Evolutionary conservation across 1,140 invertebrate species (phyloP).

Genomic region (Varroa destructor): DNA sequence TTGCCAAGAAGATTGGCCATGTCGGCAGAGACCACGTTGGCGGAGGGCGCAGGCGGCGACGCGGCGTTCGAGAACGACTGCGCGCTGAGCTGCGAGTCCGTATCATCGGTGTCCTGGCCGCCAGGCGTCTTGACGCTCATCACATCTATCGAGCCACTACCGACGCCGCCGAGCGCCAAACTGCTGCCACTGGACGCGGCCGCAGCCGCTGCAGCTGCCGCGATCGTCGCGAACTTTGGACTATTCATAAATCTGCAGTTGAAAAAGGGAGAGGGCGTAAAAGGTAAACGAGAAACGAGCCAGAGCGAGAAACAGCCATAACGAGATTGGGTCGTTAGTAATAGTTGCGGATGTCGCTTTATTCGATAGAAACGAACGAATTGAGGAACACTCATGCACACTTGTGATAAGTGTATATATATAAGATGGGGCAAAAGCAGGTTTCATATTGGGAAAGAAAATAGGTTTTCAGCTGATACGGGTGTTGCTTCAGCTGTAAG

Average conservation of each 20-base stretch:
- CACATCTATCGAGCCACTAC: background rate
- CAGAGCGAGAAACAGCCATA: no score
- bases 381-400: no score
- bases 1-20: background rate
- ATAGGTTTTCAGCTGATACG: no score
- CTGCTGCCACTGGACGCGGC: slow-evolving; percentile 14
- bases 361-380: no score
- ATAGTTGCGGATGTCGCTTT: no score
- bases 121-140: background rate
- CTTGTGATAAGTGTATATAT: no score
- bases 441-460: no score
- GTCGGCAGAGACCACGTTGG: slow-evolving; percentile 8
- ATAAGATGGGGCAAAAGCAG: no score
- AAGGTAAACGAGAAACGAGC: no score
- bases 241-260: slow-evolving; percentile 24
- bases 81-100: slow-evolving; percentile 23
- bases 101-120: slow-evolving; percentile 10
- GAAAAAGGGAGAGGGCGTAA: background rate
- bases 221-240: slow-evolving; percentile 28
- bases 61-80: slow-evolving; percentile 13
- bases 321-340: no score
- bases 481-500: no score
- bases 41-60: slow-evolving; percentile 8
- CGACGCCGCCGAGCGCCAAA: no score
- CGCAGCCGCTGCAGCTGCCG: slow-evolving; percentile 23